phyloP scores from a whole-genome alignment of 2,797 vertebrate genomes.

The Amblyopsis hoosieri region DNA sequence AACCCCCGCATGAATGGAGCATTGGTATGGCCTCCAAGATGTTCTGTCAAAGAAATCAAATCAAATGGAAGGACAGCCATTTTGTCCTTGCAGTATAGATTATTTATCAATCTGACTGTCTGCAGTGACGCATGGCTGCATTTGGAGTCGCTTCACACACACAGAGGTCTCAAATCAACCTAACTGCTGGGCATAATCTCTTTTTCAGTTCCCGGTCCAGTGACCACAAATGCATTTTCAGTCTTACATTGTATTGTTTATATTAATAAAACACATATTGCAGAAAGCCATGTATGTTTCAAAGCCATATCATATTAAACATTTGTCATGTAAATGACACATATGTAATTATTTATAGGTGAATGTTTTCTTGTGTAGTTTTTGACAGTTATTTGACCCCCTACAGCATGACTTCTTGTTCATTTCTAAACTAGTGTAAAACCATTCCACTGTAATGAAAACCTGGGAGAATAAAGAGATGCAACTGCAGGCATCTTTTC shows the following conservation, averaged over 20 bases:
- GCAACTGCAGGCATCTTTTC: slow-evolving; percentile 33
- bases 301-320: not conserved
- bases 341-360: no score
- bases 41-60: slow-evolving; percentile 69
- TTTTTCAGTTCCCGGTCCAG: slow-evolving; percentile 57
- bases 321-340: not conserved
- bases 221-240: slow-evolving; percentile 52
- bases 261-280: slow-evolving; percentile 18
- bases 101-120: slow-evolving; percentile 76
- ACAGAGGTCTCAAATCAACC: slow-evolving; percentile 57
- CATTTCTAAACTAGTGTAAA: slow-evolving; percentile 41
- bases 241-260: slow-evolving; percentile 35
- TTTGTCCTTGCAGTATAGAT: slow-evolving; percentile 75
- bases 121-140: slow-evolving; percentile 65
- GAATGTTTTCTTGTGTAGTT: slow-evolving; percentile 40
- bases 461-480: slow-evolving; percentile 47
- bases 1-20: slow-evolving; percentile 28
- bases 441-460: slow-evolving; percentile 36
- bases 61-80: slow-evolving; percentile 68
- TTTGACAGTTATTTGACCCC: slow-evolving; percentile 52
- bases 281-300: slow-evolving; percentile 32
- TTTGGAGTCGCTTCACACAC: slow-evolving; percentile 72
- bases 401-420: slow-evolving; percentile 34
- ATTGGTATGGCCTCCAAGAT: slow-evolving; percentile 50
- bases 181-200: slow-evolving; percentile 60